These are phyloP conservation scores for western clawed frog (Xenopus tropicalis) DNA, from an alignment of 2,113 vertebrate genomes.

Conservation along the genomic window DNA sequence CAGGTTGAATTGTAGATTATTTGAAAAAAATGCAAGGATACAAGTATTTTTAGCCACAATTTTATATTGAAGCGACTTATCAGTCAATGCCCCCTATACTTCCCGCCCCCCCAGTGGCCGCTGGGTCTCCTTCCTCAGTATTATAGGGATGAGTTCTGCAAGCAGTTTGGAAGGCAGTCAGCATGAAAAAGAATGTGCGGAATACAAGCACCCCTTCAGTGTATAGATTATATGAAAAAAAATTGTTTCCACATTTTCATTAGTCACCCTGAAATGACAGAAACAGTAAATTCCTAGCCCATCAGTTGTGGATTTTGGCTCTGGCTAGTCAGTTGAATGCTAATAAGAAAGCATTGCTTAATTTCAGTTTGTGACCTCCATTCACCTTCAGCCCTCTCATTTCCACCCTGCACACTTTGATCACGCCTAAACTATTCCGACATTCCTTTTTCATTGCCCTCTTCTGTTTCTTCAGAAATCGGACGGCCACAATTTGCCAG, in stretches of 20 bases:
- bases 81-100: too few species aligned
- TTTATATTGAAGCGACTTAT: too few species aligned
- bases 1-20: too few species aligned
- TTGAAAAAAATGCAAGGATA: too few species aligned
- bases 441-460: conserved; percentile 15
- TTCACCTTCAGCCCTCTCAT: conserved; percentile 5
- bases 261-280: background rate
- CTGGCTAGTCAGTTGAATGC: background rate
- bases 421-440: conserved; percentile 15
- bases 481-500: conserved; percentile 23
- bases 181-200: too few species aligned
- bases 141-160: too few species aligned
- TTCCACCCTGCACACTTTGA: conserved; percentile 20
- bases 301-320: background rate
- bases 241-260: background rate
- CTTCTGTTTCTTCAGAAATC: conserved; percentile 26
- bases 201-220: too few species aligned
- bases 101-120: too few species aligned
- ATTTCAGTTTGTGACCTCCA: conserved; percentile 19
- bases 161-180: too few species aligned
- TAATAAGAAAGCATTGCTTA: conserved; percentile 4
- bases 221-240: too few species aligned
- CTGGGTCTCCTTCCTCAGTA: too few species aligned
- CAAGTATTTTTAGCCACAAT: too few species aligned
- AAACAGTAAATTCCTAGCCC: background rate